Evolutionary conservation across 2,888 invertebrate genomes (phyloP).

Genomic region (Tethea ocularis): DNA sequence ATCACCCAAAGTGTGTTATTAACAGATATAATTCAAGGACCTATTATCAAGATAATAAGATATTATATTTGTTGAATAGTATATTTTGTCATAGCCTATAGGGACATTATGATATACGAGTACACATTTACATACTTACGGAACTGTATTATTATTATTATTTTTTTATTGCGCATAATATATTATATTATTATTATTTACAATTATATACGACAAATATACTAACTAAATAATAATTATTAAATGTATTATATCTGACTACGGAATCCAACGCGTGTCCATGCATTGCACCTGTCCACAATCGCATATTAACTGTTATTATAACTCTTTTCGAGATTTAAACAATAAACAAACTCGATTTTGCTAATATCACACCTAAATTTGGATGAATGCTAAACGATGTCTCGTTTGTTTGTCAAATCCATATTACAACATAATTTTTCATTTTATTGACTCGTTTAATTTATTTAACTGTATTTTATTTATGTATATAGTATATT

Average conservation of each 20-base stretch:
- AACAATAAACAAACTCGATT: background rate
- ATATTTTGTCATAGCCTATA: background rate
- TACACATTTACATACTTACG: background rate
- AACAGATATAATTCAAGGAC: constrained; percentile 44
- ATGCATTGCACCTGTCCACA: no score
- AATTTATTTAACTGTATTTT: background rate
- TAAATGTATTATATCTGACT: no score
- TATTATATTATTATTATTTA: no score
- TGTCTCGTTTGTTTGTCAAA: background rate
- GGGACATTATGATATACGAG: no score
- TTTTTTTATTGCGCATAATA: no score
- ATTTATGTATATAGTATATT: background rate
- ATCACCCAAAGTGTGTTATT: constrained; percentile 45
- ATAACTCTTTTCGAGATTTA: no score
- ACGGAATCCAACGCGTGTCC: no score
- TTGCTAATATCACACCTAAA: background rate
- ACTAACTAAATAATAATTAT: no score
- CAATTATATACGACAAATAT: no score
- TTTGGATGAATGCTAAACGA: background rate
- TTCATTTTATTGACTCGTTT: background rate
- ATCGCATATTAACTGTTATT: no score
- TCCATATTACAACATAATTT: background rate
- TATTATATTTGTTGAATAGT: constrained; percentile 39
- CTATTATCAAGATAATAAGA: constrained; percentile 49
- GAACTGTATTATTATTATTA: no score